Base-by-base conservation (phyloP, 2,113 vertebrate genomes). In the Lepisosteus osseus region DNA sequence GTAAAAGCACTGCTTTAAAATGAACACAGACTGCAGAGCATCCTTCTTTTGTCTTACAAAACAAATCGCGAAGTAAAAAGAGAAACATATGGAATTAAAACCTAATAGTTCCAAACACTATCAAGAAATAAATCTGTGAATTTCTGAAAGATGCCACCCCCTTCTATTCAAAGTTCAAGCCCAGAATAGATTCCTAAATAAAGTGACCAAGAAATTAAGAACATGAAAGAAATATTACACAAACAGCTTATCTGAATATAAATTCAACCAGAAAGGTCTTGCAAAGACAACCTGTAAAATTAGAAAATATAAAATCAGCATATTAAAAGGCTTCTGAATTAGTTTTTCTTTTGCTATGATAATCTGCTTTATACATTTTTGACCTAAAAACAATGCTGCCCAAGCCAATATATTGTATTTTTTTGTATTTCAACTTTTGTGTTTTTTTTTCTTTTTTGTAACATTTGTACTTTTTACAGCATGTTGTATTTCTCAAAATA, bases 181-280 rank as follows among this genome's bases (percentile, higher is more conserved):
- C 29, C 0, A 85, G 77, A 84, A 77, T 82, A 90, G 84, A 82
- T 86, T 81, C 85, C 75, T 79, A 73, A 71, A 77, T 78, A 69
- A 76, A 85, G 77, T 77, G 74, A 72, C 73, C 72, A 77, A 74
- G 71, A 82, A 81, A 68, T 68, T 12, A 76, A 75, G 62, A 80
- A 67, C 68, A 17, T 62, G 57, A 59, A 75, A 79, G 78, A 69
- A 72, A 79, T 77, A 74, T 69, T 72, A 77, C 66, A 73, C 71
- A 88, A 81, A 87, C 45, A 85, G 80, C 81, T 83, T 80, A 81
- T 85, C 69, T 74, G 76, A 77, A 83, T 12, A 14, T 12, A 78
- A 82, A 75, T 82, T 77, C 45, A 74, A 80, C 77, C 71, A 47
- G 54, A 14, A 17, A 54, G n/a, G 80, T 74, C 69, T 79, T 77